Conservation (phyloP, 2,113 vertebrate genomes). For the Alethe castanea region DNA sequence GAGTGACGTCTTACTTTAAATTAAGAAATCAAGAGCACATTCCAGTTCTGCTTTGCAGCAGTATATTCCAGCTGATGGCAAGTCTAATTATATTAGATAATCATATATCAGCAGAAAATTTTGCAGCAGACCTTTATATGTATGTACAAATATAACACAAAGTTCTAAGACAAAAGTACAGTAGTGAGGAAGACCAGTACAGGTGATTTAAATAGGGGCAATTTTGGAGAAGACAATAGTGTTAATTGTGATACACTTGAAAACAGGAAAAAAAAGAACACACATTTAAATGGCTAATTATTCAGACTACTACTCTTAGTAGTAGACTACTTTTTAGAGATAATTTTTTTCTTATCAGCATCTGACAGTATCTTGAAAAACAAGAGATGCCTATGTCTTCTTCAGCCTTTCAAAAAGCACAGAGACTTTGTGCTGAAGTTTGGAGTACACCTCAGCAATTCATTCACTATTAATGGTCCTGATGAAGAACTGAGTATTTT, state of each 20-base stretch:
- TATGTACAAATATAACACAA: not conserved
- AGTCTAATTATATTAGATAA: not conserved
- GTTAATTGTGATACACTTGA: not conserved
- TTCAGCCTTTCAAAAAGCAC: not conserved
- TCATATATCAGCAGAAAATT: not conserved
- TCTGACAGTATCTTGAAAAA: not conserved
- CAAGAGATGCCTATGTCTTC: not conserved
- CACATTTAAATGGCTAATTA: not conserved
- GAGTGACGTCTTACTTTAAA: not conserved
- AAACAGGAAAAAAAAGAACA: not conserved
- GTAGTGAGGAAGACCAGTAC: not conserved
- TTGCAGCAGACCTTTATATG: not conserved
- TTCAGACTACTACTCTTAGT: not conserved
- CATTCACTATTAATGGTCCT: not conserved
- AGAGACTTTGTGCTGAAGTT: not conserved
- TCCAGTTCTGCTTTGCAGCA: not conserved
- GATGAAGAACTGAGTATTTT: not conserved
- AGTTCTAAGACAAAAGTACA: not conserved
- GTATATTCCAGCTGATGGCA: not conserved
- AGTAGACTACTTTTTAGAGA: not conserved
- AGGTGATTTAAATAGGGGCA: not conserved
- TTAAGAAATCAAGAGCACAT: not conserved
- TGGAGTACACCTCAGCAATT: not conserved
- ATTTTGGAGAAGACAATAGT: not conserved
- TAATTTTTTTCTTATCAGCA: not conserved